These are phyloP conservation scores for Uria aalge DNA, from an alignment of 2,113 vertebrate genomes.

Conservation along the genomic window DNA sequence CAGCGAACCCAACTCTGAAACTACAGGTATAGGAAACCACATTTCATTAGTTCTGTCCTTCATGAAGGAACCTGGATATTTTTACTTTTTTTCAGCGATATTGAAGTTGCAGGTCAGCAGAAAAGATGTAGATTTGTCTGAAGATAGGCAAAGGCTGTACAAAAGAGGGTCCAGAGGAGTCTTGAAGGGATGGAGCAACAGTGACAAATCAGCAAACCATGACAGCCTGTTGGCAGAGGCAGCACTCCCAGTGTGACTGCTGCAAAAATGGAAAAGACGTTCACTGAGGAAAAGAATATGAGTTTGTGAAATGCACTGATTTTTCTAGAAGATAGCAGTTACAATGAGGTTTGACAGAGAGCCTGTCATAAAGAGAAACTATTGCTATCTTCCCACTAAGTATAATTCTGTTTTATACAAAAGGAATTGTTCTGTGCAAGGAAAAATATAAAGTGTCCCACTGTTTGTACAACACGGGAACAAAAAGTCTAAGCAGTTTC, in stretches of 20 bases:
- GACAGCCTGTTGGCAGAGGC: neutral
- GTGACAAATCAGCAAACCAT: neutral
- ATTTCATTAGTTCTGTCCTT: neutral
- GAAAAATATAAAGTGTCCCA: neutral
- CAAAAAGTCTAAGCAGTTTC: neutral
- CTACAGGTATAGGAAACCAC: neutral
- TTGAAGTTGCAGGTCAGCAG: neutral
- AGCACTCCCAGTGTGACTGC: fast-evolving
- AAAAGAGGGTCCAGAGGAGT: neutral
- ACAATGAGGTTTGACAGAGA: neutral
- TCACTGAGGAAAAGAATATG: neutral
- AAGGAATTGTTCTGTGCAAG: neutral
- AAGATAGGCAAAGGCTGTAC: neutral
- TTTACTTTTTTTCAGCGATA: neutral
- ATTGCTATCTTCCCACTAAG: neutral
- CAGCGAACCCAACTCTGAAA: neutral
- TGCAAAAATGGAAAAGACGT: neutral
- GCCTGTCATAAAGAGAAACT: neutral
- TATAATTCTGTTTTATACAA: neutral
- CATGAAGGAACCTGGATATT: neutral
- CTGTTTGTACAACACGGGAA: neutral
- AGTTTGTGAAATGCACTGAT: neutral
- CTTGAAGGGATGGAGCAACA: neutral
- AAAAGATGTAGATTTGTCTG: neutral
- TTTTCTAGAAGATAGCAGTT: neutral